Base-by-base conservation (phyloP, 2,113 vertebrate species). In the Gambusia holbrooki region DNA sequence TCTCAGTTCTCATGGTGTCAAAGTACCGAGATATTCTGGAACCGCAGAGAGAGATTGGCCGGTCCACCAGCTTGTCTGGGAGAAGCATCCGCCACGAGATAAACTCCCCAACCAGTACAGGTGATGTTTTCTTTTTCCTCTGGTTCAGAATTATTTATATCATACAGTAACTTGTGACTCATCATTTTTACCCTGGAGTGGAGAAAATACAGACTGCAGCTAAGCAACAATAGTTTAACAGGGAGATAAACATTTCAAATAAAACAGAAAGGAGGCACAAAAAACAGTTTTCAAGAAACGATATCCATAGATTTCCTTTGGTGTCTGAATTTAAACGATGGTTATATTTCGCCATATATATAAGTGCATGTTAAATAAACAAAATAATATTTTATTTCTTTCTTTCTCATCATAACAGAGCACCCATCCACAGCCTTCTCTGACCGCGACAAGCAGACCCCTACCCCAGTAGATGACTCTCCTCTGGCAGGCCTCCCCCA, bases 51-150 rank as follows among this genome's bases (percentile, higher is more conserved):
- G 98, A 99, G 93, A 97, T 97, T 22, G 95, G 95, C 29, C 94
- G 97, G 81, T 96, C 96, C 85, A 97, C 96, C 88, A 97, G 95
- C 95, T 96, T 97, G 83, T 95, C 96, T 63, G 96, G 96, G 86
- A 96, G 98, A 87, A 98, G 96, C 93, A 98, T 98, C 89, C 96
- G 98, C 81, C 97, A 98, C 72, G 98, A 99, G 93, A 98, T 99
- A 86, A 99, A 99, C 93, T 99, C 98, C 17, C 98, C 98, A 51
- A 99, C 98, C 82, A 99, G 98, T 92, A 99, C 98, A 96, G 98
- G 98, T 99, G 42, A 87, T 29, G 71, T 33, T 62, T 10, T 17
- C 62, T 63, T 74, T 61, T 69, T 27, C 14, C 7, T 66, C 48
- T 35, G 30, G 48, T 77, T 54, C 62, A 79, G 19, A 45, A 68